Conservation (phyloP, 2,888 invertebrate species). For the Agonopterix subpropinquella region DNA sequence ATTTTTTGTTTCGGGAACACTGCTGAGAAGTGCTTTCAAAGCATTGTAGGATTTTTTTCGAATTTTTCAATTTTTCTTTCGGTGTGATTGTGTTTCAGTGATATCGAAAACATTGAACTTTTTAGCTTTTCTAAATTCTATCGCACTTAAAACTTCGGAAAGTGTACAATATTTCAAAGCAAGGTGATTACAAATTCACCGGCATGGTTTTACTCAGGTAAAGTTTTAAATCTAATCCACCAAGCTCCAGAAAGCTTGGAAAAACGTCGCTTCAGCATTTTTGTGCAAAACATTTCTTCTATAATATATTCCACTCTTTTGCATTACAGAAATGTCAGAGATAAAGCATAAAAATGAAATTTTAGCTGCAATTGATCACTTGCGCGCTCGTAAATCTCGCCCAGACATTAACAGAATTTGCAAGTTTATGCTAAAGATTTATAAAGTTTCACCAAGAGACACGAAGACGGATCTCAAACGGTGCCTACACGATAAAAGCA, state of each 20-base stretch:
- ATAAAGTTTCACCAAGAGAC: constrained; percentile 81
- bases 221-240: constrained; percentile 11
- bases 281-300: constrained; percentile 1
- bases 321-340: constrained; percentile 71
- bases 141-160: no score
- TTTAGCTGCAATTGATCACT: constrained; percentile 89
- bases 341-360: constrained; percentile 84
- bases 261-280: no score
- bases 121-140: no score
- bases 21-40: no score
- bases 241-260: background rate
- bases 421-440: constrained; percentile 85
- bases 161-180: no score
- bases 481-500: constrained; percentile 83
- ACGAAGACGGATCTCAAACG: constrained; percentile 83
- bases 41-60: no score
- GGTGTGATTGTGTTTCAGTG: no score
- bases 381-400: constrained; percentile 88
- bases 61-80: no score
- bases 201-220: constrained; percentile 65
- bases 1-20: no score
- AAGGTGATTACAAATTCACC: constrained; percentile 39
- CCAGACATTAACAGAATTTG: constrained; percentile 89
- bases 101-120: no score
- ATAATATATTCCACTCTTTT: constrained; percentile 1